These are phyloP conservation scores for Synergus itoensis DNA, from an alignment of 2,888 invertebrate genomes.

Conservation along the genomic window DNA sequence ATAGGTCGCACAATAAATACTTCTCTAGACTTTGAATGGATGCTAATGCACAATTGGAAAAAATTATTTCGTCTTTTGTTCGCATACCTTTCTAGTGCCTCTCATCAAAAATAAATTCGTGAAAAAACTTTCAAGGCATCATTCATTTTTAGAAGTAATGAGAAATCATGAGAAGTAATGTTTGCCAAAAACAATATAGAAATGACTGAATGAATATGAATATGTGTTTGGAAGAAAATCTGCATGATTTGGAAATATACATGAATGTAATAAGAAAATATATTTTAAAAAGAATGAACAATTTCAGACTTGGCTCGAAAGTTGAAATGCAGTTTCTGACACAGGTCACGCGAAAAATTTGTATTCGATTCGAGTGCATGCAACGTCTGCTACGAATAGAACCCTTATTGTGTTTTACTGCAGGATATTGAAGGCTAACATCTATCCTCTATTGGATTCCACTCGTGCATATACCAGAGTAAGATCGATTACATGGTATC, in stretches of 20 bases:
- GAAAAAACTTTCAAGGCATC: background rate
- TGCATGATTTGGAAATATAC: too few species aligned
- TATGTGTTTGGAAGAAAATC: too few species aligned
- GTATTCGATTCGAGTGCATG: constrained; percentile 29
- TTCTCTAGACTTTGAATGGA: constrained; percentile 13
- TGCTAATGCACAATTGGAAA: constrained; percentile 36
- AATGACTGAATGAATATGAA: background rate
- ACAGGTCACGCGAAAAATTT: constrained; percentile 41
- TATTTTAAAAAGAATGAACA: constrained; percentile 7
- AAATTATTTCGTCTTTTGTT: constrained; percentile 22
- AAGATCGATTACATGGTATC: constrained; percentile 38
- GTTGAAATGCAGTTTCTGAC: constrained; percentile 34
- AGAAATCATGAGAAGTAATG: too few species aligned
- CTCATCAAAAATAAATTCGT: background rate
- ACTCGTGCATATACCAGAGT: constrained; percentile 36
- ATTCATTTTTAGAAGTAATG: too few species aligned
- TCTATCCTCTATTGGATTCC: constrained; percentile 35
- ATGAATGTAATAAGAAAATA: background rate
- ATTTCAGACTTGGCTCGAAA: constrained; percentile 3
- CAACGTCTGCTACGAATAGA: constrained; percentile 29
- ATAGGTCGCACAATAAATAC: constrained; percentile 33
- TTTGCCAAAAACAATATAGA: background rate
- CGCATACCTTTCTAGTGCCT: constrained; percentile 11
- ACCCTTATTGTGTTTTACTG: constrained; percentile 27
- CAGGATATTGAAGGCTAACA: constrained; percentile 31